Evolutionary conservation across 2,113 vertebrate genomes (phyloP).

Genomic region (Uria lomvia): DNA sequence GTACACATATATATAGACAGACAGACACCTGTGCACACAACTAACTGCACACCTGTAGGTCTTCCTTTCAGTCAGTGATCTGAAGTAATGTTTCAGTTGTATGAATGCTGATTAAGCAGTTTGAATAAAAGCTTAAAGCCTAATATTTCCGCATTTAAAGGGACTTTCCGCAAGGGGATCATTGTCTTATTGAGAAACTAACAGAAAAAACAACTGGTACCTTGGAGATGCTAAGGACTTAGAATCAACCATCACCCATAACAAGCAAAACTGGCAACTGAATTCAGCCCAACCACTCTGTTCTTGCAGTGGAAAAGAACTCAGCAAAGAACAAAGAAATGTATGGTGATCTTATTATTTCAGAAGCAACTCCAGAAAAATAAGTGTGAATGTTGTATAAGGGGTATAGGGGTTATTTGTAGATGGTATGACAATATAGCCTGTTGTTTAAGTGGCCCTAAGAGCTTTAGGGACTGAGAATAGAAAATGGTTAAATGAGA

Average conservation of each 20-base stretch:
- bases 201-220: conserved; percentile 28
- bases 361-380: not conserved
- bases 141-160: not conserved
- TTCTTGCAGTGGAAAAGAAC: not conserved
- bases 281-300: not conserved
- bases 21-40: not conserved
- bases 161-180: not conserved
- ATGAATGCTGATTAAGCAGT: not conserved
- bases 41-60: not conserved
- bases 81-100: not conserved
- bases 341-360: not conserved
- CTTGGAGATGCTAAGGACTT: not conserved
- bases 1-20: too few species aligned
- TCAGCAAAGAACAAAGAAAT: not conserved
- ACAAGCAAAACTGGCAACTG: not conserved
- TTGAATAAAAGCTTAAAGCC: not conserved
- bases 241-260: not conserved
- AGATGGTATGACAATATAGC: not conserved
- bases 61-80: not conserved
- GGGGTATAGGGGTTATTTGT: not conserved
- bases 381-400: not conserved
- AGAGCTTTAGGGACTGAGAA: not conserved
- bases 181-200: not conserved
- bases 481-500: not conserved
- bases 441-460: not conserved